A percentile compares a stretch with the other conserved stretches of the same genome.
Evolutionary conservation across 2,797 vertebrate genomes (phyloP).

Genomic region (Gymnopithys bicolor): DNA sequence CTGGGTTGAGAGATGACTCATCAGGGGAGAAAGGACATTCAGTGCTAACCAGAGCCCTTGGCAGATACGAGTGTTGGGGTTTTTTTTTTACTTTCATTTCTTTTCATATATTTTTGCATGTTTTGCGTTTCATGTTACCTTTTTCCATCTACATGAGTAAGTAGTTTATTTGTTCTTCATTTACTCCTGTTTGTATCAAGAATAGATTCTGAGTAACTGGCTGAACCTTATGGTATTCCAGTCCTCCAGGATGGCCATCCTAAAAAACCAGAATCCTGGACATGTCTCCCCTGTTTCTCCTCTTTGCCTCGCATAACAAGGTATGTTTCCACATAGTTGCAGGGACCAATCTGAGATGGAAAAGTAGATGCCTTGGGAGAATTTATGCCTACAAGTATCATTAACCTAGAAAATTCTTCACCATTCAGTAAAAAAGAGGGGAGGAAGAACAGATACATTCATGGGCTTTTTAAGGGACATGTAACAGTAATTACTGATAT

Average conservation of each 20-base stretch:
- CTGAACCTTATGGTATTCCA: background rate
- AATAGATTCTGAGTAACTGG: background rate
- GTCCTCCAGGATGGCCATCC: background rate
- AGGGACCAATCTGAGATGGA: background rate
- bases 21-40: background rate
- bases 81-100: constrained; percentile 11
- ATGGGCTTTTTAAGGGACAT: background rate
- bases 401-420: background rate
- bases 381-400: constrained; percentile 25
- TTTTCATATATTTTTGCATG: background rate
- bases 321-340: background rate
- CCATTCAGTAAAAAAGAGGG: background rate
- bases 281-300: background rate
- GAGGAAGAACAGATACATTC: background rate
- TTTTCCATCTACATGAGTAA: background rate
- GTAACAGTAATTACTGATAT: background rate
- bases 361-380: background rate
- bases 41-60: background rate
- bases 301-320: background rate
- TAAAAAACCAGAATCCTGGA: background rate
- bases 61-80: background rate
- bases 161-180: background rate
- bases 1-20: background rate
- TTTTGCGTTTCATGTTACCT: background rate
- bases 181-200: background rate